Evolutionary conservation across 64 coral and sea anemone species (phyloP).

Genomic region (Anthopleura sola): DNA sequence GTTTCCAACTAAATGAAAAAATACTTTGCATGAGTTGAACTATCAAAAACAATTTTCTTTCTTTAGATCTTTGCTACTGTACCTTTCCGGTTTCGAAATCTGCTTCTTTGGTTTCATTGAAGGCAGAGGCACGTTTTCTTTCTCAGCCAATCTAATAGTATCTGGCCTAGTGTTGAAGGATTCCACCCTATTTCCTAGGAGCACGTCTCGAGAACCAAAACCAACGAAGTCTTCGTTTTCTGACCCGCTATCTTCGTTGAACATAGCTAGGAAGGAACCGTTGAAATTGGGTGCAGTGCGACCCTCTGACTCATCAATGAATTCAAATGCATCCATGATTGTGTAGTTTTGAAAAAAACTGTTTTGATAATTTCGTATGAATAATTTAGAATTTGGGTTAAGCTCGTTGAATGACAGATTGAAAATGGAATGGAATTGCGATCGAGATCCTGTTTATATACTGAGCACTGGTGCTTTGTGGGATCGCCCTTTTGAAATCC

Average conservation of each 20-base stretch:
- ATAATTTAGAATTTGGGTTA: background rate
- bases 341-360: background rate
- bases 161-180: background rate
- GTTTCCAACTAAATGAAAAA: constrained; percentile 28
- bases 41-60: background rate
- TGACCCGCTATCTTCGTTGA: background rate
- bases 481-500: too few relatives aligned
- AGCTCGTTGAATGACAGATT: too few relatives aligned
- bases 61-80: background rate
- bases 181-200: background rate
- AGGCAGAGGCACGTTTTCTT: background rate
- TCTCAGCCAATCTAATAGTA: background rate
- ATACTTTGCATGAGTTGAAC: background rate
- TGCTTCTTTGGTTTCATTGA: background rate
- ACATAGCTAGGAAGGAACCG: constrained; percentile 12
- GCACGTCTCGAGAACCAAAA: background rate
- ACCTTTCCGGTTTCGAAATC: constrained; percentile 18
- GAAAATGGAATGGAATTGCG: too few relatives aligned
- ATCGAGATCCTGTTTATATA: too few relatives aligned
- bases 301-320: constrained; percentile 4
- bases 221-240: constrained; percentile 2
- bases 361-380: background rate
- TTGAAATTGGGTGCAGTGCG: background rate
- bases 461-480: too few relatives aligned
- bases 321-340: constrained; percentile 12